Percentiles rank a stretch among this genome's conserved stretches.
Conservation (phyloP, 1,140 invertebrate genomes). For the Psix sp. region DNA sequence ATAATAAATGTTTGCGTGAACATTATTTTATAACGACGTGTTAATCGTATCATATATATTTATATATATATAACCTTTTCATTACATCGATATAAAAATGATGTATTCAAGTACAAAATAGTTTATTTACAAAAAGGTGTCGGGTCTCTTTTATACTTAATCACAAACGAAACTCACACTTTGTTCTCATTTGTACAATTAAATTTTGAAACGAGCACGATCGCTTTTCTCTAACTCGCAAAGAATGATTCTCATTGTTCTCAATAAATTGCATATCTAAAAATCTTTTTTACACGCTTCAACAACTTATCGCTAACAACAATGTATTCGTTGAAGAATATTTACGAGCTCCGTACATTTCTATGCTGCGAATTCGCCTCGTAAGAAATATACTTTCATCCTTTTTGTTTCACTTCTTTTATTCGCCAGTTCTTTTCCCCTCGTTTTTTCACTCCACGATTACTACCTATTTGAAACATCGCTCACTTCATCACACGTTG, state of each 20-base stretch:
- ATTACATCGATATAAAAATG: constrained; percentile 39
- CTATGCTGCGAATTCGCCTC: too few species aligned
- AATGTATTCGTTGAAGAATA: constrained; percentile 16
- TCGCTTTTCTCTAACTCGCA: neutral
- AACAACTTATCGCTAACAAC: constrained; percentile 43
- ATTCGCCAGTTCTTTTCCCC: neutral
- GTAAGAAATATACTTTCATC: too few species aligned
- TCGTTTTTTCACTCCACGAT: constrained; percentile 14
- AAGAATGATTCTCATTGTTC: constrained; percentile 5
- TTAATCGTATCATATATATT: too few species aligned
- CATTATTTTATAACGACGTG: constrained; percentile 19
- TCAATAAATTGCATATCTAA: constrained; percentile 1
- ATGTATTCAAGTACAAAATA: constrained; percentile 26
- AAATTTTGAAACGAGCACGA: neutral
- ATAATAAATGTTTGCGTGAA: constrained; percentile 22
- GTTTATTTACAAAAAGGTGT: constrained; percentile 7
- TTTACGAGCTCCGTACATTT: too few species aligned
- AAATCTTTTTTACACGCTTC: constrained; percentile 38
- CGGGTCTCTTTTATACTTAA: too few species aligned
- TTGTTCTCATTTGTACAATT: constrained; percentile 19
- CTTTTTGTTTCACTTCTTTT: neutral
- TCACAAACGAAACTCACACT: neutral
- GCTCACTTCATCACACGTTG: constrained; percentile 54
- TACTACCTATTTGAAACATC: constrained; percentile 22
- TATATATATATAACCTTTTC: constrained; percentile 22